These are phyloP conservation scores for Plutella xylostella DNA, from an alignment of 2,888 invertebrate genomes.

Conservation along the genomic window DNA sequence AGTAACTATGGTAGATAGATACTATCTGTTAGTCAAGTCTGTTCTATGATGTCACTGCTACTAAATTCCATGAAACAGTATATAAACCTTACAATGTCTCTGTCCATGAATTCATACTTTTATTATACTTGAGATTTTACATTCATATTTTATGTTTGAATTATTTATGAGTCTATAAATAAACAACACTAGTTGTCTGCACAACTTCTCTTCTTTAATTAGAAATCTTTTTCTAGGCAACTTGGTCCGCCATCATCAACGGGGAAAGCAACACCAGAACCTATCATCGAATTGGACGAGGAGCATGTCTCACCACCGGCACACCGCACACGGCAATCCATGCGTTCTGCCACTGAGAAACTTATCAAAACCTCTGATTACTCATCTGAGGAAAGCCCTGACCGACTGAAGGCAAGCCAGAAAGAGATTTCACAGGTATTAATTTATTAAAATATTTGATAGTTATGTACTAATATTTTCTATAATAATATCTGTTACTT, in stretches of 20 bases:
- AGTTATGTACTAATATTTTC: too few relatives aligned
- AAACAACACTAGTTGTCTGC: too few relatives aligned
- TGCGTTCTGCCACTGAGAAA: conserved; percentile 30
- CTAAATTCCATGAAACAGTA: too few relatives aligned
- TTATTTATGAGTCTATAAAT: too few relatives aligned
- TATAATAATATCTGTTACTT: too few relatives aligned
- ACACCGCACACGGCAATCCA: conserved; percentile 41
- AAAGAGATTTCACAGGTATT: conserved; percentile 56
- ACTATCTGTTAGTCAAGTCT: background rate
- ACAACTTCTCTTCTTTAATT: background rate
- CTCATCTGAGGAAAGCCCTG: conserved; percentile 60
- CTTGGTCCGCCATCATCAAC: conserved; percentile 24
- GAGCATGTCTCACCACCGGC: conserved; percentile 30
- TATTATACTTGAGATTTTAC: too few relatives aligned
- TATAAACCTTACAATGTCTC: background rate
- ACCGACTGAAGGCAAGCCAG: conserved; percentile 34
- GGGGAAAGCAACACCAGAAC: conserved; percentile 29
- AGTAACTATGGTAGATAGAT: background rate
- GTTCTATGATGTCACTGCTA: background rate
- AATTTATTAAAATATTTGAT: too few relatives aligned
- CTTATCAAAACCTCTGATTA: conserved; percentile 72
- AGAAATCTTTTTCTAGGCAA: conserved; percentile 31
- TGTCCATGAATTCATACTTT: background rate
- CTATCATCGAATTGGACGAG: conserved; percentile 34
- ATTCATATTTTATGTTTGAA: too few relatives aligned